These are phyloP conservation scores for Melangyna quadrimaculata DNA, from an alignment of 2,888 invertebrate genomes.

Conservation along the genomic window DNA sequence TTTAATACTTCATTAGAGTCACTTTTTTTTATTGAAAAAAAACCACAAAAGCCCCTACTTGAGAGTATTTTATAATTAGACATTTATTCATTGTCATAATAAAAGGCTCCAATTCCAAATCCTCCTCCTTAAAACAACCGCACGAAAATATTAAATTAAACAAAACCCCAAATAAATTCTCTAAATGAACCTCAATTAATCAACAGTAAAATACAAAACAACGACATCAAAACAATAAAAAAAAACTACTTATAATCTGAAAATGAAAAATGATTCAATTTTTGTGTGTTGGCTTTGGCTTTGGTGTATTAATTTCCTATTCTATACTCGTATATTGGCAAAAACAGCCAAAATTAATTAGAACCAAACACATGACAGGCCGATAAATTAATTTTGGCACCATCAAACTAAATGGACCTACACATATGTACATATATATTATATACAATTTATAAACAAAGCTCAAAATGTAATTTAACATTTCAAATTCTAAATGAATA, in stretches of 20 bases:
- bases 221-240: neutral
- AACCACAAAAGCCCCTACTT: neutral
- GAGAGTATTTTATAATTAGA: neutral
- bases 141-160: conserved; percentile 16
- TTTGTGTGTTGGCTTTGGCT: neutral
- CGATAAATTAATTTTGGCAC: conserved; percentile 66
- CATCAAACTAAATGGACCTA: conserved; percentile 5
- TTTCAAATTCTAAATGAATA: conserved; percentile 64
- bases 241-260: neutral
- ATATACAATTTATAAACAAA: conserved; percentile 1
- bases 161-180: neutral
- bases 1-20: neutral
- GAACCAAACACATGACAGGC: conserved; percentile 49
- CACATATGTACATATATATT: neutral
- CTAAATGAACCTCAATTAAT: conserved; percentile 24
- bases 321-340: neutral
- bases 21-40: neutral
- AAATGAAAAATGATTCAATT: conserved; percentile 33
- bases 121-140: conserved; percentile 6
- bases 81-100: neutral
- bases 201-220: conserved; percentile 11
- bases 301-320: neutral
- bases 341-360: conserved; percentile 59
- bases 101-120: neutral
- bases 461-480: conserved; percentile 56